Evolutionary conservation across 2,888 invertebrate species (phyloP).

Genomic region (Mythimna pallens): DNA sequence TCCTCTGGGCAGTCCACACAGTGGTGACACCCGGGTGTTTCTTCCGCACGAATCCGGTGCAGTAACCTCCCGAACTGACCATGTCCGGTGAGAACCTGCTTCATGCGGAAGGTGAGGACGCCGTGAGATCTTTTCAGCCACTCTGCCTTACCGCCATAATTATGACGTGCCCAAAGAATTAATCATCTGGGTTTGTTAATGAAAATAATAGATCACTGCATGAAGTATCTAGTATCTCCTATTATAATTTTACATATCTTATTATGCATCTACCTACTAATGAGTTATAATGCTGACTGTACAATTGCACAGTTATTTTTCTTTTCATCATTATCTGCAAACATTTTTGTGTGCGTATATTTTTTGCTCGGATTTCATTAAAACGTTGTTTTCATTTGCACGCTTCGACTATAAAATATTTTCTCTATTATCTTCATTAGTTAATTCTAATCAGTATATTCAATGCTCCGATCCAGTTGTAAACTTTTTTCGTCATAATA

Average conservation of each 20-base stretch:
- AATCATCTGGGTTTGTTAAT: no score
- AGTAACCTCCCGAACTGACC: no score
- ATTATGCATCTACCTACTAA: neutral
- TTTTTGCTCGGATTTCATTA: slow-evolving; percentile 53
- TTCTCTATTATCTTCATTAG: slow-evolving; percentile 60
- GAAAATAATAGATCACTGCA: slow-evolving; percentile 12
- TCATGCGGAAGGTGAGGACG: no score
- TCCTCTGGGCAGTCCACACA: no score
- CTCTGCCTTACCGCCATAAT: no score
- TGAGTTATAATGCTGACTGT: slow-evolving; percentile 9
- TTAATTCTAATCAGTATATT: slow-evolving; percentile 64
- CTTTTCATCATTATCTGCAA: slow-evolving; percentile 39
- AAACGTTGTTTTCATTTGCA: slow-evolving; percentile 57
- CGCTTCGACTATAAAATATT: slow-evolving; percentile 61
- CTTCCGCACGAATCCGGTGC: no score
- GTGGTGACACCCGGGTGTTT: no score
- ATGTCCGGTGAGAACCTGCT: no score
- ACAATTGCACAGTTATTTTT: slow-evolving; percentile 30
- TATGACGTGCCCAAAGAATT: no score
- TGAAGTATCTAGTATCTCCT: neutral
- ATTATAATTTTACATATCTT: slow-evolving; percentile 21
- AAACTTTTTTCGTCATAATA: slow-evolving; percentile 64
- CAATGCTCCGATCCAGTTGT: slow-evolving; percentile 54
- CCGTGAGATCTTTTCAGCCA: no score
- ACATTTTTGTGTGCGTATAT: slow-evolving; percentile 50